Conservation (phyloP, 2,888 invertebrate species). For the Smittia aterrima region DNA sequence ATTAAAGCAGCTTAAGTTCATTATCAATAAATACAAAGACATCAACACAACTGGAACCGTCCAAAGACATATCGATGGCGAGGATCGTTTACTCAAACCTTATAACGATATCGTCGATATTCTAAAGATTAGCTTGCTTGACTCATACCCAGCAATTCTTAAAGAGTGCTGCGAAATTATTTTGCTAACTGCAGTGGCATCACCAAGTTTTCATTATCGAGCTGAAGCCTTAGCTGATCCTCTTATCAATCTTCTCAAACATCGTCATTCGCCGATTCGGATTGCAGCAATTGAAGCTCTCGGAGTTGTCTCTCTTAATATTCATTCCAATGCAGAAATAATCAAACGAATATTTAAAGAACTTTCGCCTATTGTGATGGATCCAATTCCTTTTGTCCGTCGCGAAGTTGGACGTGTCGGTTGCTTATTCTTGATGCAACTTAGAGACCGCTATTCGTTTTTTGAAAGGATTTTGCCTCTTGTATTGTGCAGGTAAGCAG, state of each 20-base stretch:
- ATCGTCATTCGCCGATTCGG: constrained; percentile 81
- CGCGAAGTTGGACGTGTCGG: constrained; percentile 73
- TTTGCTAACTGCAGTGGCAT: constrained; percentile 62
- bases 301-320: constrained; percentile 62
- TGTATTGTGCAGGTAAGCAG: constrained; percentile 71
- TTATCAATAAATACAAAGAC: constrained; percentile 65
- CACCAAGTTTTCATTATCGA: constrained; percentile 70
- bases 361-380: constrained; percentile 85
- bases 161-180: constrained; percentile 73
- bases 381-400: constrained; percentile 75
- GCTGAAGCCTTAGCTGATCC: constrained; percentile 73
- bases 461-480: constrained; percentile 83
- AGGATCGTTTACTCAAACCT: constrained; percentile 45
- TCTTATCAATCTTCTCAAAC: constrained; percentile 67
- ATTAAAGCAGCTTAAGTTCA: constrained; percentile 63
- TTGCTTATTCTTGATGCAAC: constrained; percentile 72
- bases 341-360: constrained; percentile 72
- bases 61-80: constrained; percentile 55
- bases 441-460: constrained; percentile 85
- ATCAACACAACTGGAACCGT: constrained; percentile 63
- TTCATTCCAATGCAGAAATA: constrained; percentile 65
- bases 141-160: constrained; percentile 79
- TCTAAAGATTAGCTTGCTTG: constrained; percentile 67
- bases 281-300: constrained; percentile 71
- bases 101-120: constrained; percentile 67